Evolutionary conservation across 2,113 vertebrate genomes (phyloP).

Genomic region (Prionailurus viverrinus): DNA sequence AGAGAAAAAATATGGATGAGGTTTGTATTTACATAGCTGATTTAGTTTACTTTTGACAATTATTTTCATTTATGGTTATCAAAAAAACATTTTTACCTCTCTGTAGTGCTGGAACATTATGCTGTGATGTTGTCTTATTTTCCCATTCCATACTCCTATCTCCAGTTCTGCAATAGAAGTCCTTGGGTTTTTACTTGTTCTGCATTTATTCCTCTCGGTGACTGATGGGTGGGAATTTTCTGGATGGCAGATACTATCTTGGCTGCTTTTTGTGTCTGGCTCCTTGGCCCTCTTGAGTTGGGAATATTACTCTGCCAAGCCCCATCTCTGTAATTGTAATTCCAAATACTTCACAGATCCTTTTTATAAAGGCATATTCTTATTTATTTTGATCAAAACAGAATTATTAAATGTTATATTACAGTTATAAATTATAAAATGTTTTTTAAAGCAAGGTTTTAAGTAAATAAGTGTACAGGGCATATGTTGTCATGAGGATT

Average conservation of each 20-base stretch:
- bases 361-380: neutral
- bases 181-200: neutral
- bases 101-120: neutral
- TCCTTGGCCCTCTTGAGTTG: neutral
- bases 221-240: neutral
- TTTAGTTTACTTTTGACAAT: neutral
- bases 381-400: conserved; percentile 24
- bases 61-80: neutral
- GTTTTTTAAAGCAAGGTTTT: conserved; percentile 26
- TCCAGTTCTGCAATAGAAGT: neutral
- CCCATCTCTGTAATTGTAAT: neutral
- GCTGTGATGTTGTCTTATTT: neutral
- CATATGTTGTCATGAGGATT: neutral
- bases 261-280: neutral
- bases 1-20: neutral
- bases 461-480: conserved; percentile 10
- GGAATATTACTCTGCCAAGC: neutral
- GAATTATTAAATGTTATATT: conserved; percentile 45
- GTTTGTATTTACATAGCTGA: neutral
- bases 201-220: neutral
- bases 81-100: neutral
- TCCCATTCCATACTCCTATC: neutral
- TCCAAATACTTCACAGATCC: neutral
- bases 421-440: conserved; percentile 23
- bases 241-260: neutral